Base-by-base conservation (phyloP, 1,140 invertebrate genomes). In the Tetraneura akinire region DNA sequence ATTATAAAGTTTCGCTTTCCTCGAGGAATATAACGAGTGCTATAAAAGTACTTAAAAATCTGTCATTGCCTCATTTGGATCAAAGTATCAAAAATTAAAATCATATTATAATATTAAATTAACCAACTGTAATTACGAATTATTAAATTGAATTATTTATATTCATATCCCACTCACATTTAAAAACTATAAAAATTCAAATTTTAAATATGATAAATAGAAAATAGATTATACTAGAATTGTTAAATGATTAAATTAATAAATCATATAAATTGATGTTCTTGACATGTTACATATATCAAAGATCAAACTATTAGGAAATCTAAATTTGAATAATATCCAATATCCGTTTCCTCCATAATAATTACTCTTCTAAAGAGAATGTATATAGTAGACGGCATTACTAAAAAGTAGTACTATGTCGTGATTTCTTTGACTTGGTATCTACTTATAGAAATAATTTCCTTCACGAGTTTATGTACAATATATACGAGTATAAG, bases 171-270 rank as follows among this genome's bases (percentile, higher is more conserved):
- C 18, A 51, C 14, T 32, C 5, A 3, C 26, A 26, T 5, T 71
- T 71, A 49, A 32, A 16, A 37, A n/a, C 26, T 62, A 8, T 32
- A 68, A 29, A 37, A 14, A 13, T 14, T 68, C 45, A 5, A 45
- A 68, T 68, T 68, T 23, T 45, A 2, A 45, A 51, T 4, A 74
- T 37, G 71, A 74, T 74, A 55, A 74, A 74, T 74, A 11, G 26
- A 74, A 53, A 74, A 57, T 74, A 32, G 32, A 57, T 74, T 51
- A 42, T 74, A 53, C 10, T 16, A 21, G 21, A 11, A 57, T 11
- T 4, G 26, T 68, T 68, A 18, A 18, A 21, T 37, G 18, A 64
- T 37, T 37, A 64, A 64, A 45, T 62, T 1, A 1, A 62, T 68
- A 45, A 68, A 64, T 64, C 29, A n/a, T 18, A 64, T 21, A 23